Base-by-base conservation (phyloP, 53 echinoderm and acorn worm genomes). In the Zoroaster sp. region DNA sequence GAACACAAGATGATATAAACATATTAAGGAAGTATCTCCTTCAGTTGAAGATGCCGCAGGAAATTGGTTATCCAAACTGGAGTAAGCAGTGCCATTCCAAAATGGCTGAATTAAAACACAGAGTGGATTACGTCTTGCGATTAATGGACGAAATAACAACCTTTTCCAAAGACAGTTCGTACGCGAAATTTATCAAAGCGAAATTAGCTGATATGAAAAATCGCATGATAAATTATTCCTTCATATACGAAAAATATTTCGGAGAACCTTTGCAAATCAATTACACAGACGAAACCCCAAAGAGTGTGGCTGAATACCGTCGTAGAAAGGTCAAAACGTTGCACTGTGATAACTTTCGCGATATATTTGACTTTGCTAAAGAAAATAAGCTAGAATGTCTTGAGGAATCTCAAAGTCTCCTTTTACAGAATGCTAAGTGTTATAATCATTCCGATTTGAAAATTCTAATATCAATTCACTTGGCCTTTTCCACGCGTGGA, bases 371-470 rank as follows among this genome's bases (percentile, higher is more conserved):
- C 43, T 28, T 76, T 5, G 75, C 34, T 34, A 40, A 63, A 75
- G 53, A 75, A 4, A 65, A 66, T 17, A 34, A 66, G 2, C 17
- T 28, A 17, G 9, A 42, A 0, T 21, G 13, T 28, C 82, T 82
- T 18, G 5, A 18, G 40, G 13, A 82, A 68, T 41, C 67, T 82
- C 65, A 11, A 6, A 38, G 66, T 4, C 67, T 67, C 7, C 67
- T 82, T n/a, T 30, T 42, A 31, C 30, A 82, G 68, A 82, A 82
- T 65, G 25, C 43, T 8, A 28, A 37, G 12, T 18, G 30, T 36
- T 75, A 65, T 11, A 68, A 33, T 14, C 72, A 32, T 67, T 92
- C 88, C 40, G 92, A 92, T 70, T 75, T 92, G 75, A 73, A 70
- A 13, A 70, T 15, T 11, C 40, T 89, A 10, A 78, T 93, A 43